Evolutionary conservation across 2,113 vertebrate species (phyloP), one percentile per base, ranked within the genome.

Genomic region (Prietella phreatophila): DNA sequence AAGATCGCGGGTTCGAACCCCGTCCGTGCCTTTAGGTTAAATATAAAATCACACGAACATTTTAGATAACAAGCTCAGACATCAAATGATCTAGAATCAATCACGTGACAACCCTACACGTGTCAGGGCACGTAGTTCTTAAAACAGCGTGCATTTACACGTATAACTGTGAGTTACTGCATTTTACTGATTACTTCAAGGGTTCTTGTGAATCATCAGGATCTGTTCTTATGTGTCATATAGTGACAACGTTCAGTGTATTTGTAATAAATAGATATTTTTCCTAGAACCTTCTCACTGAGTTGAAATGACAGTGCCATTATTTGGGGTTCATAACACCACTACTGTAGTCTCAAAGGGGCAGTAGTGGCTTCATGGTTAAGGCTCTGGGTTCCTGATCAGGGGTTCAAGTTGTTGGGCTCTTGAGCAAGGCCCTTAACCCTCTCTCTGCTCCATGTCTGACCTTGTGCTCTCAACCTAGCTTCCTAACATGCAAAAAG

Each of bases 1-100:
- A 92, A 92, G 91, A 92, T 91, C 91, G 94, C 95, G 95, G 95
- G 95, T 96, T 96, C 95, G 95, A 96, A 95, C 95, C 95, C 95
- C 93, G 94, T 95, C 93, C 94, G 94, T 94, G 92, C 93, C 91
- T 95, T 42, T 22, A 55, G 20, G 0, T 60, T 14, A 39, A 60
- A 56, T 0, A 9, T 4, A 14, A 69, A 17, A 3, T 1, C 4
- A 17, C 1, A 9, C 0, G 11, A 55, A 2, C 0, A 30, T 79
- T 79, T 79, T 79, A 79, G 14, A 25, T 42, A 4, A 47, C 1
- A 53, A 5, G 22, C 14, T 76, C 19, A 50, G 1, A 75, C 4
- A 75, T 75, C 33, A 20, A 11, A 25, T 22, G 7, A 39, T 22
- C 33, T 22, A 10, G 1, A 19, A 22, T 42, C 47, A 47, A 27